Base-by-base conservation (phyloP, 2,888 invertebrate species). In the Meliscaeva auricollis region DNA sequence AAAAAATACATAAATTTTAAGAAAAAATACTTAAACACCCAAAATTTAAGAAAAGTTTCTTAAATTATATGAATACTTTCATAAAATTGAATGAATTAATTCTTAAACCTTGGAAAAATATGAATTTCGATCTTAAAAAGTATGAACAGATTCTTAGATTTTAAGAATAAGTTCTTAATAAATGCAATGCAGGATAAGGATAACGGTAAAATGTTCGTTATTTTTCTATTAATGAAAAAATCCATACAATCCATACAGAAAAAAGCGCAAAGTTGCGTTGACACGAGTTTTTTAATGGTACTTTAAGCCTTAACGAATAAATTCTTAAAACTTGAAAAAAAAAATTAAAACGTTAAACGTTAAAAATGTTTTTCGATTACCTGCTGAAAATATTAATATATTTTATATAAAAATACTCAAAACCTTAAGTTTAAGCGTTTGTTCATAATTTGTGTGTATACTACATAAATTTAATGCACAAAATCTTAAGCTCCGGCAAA, bases 91-190 rank as follows among this genome's bases (percentile, higher is more conserved):
- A 44, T 15, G 44, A 44, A 44, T 11, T n/a, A n/a, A 5, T 44
- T 44, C 44, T 44, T 44, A 44, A 13, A 44, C 44, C 13, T 11
- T 44, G 5, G 15, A 44, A 44, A 44, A 44, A 44, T 44, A 44
- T 44, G 44, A 44, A 44, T 44, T 44, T 44, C 44, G 44, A 11
- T n/a, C 44, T 3, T 44, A 44, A 44, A 44, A 44, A 44, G 44
- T 44, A 44, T 11, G 44, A 44, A 44, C 8, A 8, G 13, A n/a
- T 44, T 44, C 44, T 44, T 44, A 44, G 15, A 44, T 15, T 13
- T 13, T 44, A 44, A 44, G 44, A 44, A 44, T n/a, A 15, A 44
- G 15, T 44, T 44, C 44, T 15, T 44, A 44, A 44, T 44, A 35
- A 44, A 44, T 44, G 6, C 35, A 35, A 35, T 35, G 11, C 11